phyloP scores from a whole-genome alignment of 1,140 invertebrate species.

The Papilio glaucus region DNA sequence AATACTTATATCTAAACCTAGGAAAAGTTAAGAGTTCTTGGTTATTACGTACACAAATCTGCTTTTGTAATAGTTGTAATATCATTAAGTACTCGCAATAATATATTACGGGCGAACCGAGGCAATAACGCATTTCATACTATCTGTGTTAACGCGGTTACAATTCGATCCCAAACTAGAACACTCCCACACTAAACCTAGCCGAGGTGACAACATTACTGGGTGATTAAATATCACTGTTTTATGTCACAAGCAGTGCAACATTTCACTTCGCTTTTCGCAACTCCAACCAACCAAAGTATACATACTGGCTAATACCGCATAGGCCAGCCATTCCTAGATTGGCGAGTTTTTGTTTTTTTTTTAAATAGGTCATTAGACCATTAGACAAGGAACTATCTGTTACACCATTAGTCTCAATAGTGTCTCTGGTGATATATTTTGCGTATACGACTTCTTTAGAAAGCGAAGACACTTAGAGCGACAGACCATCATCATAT shows the following conservation, averaged over 20 bases:
- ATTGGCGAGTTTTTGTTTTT: background rate
- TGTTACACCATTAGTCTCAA: background rate
- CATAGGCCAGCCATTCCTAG: background rate
- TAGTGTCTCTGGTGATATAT: background rate
- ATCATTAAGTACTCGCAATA: background rate
- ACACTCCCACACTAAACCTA: conserved; percentile 20
- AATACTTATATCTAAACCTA: too few relatives aligned
- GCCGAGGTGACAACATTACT: conserved; percentile 28
- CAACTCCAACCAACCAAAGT: background rate
- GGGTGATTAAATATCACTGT: conserved; percentile 29
- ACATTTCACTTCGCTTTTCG: background rate
- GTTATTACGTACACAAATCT: background rate
- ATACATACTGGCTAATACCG: too few relatives aligned
- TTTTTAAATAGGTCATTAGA: background rate
- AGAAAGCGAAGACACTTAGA: too few relatives aligned
- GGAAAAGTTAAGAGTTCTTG: too few relatives aligned
- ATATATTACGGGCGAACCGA: background rate
- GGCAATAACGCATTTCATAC: conserved; percentile 15
- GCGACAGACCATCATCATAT: too few relatives aligned
- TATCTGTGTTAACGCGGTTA: conserved; percentile 13
- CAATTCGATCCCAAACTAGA: conserved; percentile 25
- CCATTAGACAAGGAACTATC: background rate
- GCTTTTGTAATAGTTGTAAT: background rate
- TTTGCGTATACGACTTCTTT: too few relatives aligned
- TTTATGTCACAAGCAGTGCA: conserved; percentile 29